Base-by-base conservation (phyloP, 2,888 invertebrate genomes). In the Lordiphosa fenestrarum region DNA sequence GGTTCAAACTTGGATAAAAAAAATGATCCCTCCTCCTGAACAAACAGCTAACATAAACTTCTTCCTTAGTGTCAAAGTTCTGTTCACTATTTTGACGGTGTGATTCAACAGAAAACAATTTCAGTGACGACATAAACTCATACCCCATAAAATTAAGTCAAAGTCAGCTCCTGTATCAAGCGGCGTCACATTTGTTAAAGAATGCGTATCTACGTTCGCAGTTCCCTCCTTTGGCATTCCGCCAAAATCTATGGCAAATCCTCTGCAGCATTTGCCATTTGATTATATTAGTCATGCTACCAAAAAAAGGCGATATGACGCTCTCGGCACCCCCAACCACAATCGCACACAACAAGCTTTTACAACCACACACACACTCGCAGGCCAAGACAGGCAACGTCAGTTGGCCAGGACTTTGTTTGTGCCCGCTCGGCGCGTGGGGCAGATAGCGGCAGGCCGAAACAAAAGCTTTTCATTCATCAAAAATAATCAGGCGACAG, bases 391-490 rank as follows among this genome's bases (percentile, higher is more conserved):
- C 40, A 15, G 36, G 50, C 50, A 80, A 67, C 81, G 76, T 58
- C 76, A 75, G 57, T 39, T 13, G 15, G 63, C 35, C 33, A 21
- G 7, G 50, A 36, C 15, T 46, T 13, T 53, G 53, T 44, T 25
- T 15, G 42, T 36, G 15, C 15, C 15, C 15, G 15, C 15, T 15
- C 15, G 15, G 15, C 46, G 52, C 47, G 52, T 41, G 19, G 38
- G 46, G 42, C 53, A 66, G 66, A 59, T 65, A 70, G 62, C 73
- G 71, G 59, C 64, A 63, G 50, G 53, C 51, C 57, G 35, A 66
- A 65, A 70, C 66, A 70, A 66, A 73, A 86, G 86, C 86, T 86
- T 86, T 86, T 86, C 86, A 86, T 86, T 86, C 86, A 86, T 87
- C 76, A 85, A 85, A 82, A 78, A 53, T 60, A 77, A 74, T 69